These are phyloP conservation scores for Meda fulgida DNA, from an alignment of 2,797 vertebrate species.

Conservation along the genomic window DNA sequence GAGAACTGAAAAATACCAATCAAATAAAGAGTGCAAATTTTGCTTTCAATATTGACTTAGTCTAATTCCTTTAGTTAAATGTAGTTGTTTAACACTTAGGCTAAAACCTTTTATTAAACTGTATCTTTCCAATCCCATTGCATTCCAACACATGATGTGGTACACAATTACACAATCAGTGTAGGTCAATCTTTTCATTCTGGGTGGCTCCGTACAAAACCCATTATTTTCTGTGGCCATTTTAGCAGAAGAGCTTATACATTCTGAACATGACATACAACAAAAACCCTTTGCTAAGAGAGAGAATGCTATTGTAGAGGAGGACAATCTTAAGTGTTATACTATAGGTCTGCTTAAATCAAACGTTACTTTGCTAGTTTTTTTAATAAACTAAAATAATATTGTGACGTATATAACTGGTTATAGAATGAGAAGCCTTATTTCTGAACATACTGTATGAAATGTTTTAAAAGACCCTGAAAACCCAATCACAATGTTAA, in stretches of 20 bases:
- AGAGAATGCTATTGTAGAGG: constrained; percentile 33
- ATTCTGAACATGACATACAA: not conserved
- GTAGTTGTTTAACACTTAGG: not conserved
- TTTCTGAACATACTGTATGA: not conserved
- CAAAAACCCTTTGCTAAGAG: not conserved
- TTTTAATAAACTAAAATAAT: not conserved
- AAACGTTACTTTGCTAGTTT: constrained; percentile 7
- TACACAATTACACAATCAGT: not conserved
- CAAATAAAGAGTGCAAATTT: not conserved
- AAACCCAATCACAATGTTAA: not conserved
- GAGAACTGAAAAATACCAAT: not conserved
- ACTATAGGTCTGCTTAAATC: constrained; percentile 12
- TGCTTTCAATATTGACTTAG: not conserved
- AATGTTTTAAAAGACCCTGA: not conserved
- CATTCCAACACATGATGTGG: constrained; percentile 5
- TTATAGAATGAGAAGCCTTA: not conserved
- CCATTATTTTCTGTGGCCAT: not conserved
- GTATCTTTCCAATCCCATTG: not conserved
- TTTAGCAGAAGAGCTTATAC: constrained; percentile 34
- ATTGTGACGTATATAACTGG: not conserved
- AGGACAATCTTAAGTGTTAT: not conserved
- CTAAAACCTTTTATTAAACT: not conserved
- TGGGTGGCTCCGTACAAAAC: not conserved
- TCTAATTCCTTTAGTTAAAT: not conserved
- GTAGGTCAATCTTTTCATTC: not conserved